phyloP scores from a whole-genome alignment of 2,888 invertebrate species.

The Agriotes lineatus region DNA sequence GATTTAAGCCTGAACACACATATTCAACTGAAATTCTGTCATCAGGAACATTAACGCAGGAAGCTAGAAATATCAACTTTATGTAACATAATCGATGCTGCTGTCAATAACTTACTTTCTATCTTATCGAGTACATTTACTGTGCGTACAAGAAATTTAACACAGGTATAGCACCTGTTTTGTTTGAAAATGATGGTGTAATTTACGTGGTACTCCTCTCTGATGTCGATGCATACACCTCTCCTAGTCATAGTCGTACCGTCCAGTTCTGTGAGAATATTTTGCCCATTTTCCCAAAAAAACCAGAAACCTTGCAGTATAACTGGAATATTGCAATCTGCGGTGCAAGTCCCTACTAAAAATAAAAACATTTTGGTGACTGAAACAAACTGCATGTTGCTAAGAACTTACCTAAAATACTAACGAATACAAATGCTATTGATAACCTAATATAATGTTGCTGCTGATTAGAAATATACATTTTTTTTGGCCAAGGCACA shows the following conservation, averaged over 20 bases:
- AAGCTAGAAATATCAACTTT: conserved; percentile 72
- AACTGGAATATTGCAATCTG: conserved; percentile 80
- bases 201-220: conserved; percentile 82
- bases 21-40: conserved; percentile 79
- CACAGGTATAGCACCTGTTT: conserved; percentile 84
- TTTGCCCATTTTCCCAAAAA: conserved; percentile 88
- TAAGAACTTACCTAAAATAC: too few species aligned
- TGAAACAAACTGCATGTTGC: too few species aligned
- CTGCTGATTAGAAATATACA: too few species aligned
- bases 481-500: too few species aligned
- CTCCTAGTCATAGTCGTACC: conserved; percentile 81
- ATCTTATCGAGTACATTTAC: conserved; percentile 91
- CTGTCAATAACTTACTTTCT: conserved; percentile 74
- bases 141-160: conserved; percentile 86
- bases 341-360: conserved; percentile 16
- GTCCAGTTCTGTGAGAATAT: conserved; percentile 87
- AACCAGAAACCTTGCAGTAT: conserved; percentile 91
- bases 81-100: too few species aligned
- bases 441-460: too few species aligned
- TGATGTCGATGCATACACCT: conserved; percentile 80
- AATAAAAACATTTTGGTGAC: too few species aligned
- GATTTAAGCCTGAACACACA: conserved; percentile 81
- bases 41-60: conserved; percentile 79
- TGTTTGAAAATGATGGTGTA: conserved; percentile 86
- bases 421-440: too few species aligned